Evolutionary conservation across 2,888 invertebrate genomes (phyloP), one percentile per base, ranked within the genome.

Genomic region (Dasysyrphus albostriatus): DNA sequence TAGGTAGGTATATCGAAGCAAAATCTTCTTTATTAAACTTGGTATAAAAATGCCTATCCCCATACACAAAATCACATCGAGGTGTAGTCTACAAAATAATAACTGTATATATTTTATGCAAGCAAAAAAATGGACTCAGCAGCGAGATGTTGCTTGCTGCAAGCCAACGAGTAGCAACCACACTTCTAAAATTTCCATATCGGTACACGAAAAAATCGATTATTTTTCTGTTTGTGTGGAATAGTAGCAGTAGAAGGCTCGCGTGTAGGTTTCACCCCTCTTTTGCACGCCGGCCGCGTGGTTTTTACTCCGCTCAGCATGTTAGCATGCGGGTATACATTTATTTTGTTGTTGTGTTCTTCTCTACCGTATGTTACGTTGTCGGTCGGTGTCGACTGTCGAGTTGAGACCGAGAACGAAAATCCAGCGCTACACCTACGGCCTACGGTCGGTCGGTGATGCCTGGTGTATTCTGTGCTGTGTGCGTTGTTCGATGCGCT

Each of bases 401-500:
- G 24, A 24, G 24, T 24, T 3, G 24, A 2, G 19, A 19, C n/a
- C 37, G 37, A 59, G 37, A 59, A 19, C 59, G 37, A 37, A 2
- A 37, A 59, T 39, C 16, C 3, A 59, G 59, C 19, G 59, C 59
- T 51, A 51, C 51, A 24, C 24, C 49, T 51, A n/a, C n/a, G 16
- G 29, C 24, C 29, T 24, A 12, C 12, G 19, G 61, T 24, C 24
- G 24, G 24, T 24, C 24, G 42, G 24, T 19, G n/a, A n/a, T n/a
- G n/a, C n/a, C n/a, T n/a, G 8, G 29, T 51, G 6, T 51, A 12
- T 12, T 51, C 24, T 24, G 14, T 51, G 24, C 12, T 51, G 51
- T 24, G 12, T 51, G 24, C 24, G 51, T 51, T 37, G 76, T 85
- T 39, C 59, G 74, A 83, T 87, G 78, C 87, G 87, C 83, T 87